These are phyloP conservation scores for Isoperla grammatica DNA, from an alignment of 2,888 invertebrate genomes.

Conservation along the genomic window DNA sequence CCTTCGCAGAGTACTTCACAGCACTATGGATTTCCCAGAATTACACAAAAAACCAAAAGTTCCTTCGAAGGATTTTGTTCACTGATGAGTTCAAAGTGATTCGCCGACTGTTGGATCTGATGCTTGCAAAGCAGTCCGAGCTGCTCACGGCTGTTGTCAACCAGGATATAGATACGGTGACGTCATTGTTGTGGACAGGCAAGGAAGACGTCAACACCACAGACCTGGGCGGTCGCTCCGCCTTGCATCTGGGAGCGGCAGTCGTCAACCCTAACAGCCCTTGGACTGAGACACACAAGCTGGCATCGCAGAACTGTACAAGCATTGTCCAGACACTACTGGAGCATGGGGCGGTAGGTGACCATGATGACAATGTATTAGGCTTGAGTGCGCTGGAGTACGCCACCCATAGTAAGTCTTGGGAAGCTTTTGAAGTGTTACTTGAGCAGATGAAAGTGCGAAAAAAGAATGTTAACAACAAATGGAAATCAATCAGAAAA, in stretches of 20 bases:
- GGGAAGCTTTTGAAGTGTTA: too few species aligned
- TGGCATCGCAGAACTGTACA: too few species aligned
- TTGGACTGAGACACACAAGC: too few species aligned
- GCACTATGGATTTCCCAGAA: slow-evolving; percentile 20
- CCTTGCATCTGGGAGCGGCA: slow-evolving; percentile 19
- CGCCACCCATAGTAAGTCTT: too few species aligned
- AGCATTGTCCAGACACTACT: too few species aligned
- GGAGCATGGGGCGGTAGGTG: too few species aligned
- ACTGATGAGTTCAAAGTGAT: slow-evolving; percentile 13
- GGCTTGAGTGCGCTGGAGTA: too few species aligned
- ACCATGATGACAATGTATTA: too few species aligned
- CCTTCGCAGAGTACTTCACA: slow-evolving; percentile 25
- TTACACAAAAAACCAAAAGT: slow-evolving; percentile 11
- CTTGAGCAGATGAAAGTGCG: too few species aligned
- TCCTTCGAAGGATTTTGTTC: slow-evolving; percentile 6
- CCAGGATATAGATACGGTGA: slow-evolving; percentile 1
- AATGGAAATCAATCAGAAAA: too few species aligned
- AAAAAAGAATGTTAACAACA: too few species aligned
- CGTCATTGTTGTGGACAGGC: background rate
- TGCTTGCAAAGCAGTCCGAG: slow-evolving; percentile 9
- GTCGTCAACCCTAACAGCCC: too few species aligned
- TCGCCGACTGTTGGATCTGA: slow-evolving; percentile 19
- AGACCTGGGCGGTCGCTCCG: slow-evolving; percentile 21
- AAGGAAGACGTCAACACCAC: slow-evolving; percentile 7
- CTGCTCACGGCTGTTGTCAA: slow-evolving; percentile 20